Percentiles rank a stretch among this genome's conserved stretches.
Evolutionary conservation across 2,113 vertebrate species (phyloP).

Genomic region (Tragelaphus strepsiceros): DNA sequence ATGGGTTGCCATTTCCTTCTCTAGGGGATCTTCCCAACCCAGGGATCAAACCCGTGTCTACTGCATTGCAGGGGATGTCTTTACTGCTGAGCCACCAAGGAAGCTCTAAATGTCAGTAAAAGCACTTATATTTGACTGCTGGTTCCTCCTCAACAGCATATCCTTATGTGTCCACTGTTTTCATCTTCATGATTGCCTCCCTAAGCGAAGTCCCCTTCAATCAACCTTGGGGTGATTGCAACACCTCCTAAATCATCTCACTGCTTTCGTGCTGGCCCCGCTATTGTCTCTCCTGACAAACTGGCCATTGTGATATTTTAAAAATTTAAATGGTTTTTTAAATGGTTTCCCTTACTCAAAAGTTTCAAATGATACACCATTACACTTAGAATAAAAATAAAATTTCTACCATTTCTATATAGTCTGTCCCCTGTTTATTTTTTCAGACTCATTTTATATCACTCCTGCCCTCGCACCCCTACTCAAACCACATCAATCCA

Average conservation of each 20-base stretch:
- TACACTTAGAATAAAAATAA: background rate
- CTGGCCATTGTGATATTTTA: background rate
- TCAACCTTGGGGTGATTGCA: background rate
- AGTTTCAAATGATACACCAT: background rate
- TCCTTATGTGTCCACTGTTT: background rate
- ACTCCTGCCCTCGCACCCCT: background rate
- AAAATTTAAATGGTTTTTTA: background rate
- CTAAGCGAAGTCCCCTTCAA: background rate
- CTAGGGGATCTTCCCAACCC: background rate
- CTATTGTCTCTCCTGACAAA: background rate
- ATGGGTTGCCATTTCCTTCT: background rate
- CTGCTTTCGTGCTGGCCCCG: background rate
- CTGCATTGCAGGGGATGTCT: background rate
- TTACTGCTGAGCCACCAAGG: background rate
- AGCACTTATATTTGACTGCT: background rate
- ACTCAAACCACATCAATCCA: background rate
- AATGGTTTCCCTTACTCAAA: background rate
- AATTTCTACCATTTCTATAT: background rate
- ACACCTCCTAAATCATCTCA: background rate
- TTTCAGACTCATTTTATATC: background rate
- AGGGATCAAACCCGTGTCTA: background rate
- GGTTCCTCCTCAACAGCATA: background rate
- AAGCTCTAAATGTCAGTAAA: background rate
- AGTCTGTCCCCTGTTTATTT: background rate
- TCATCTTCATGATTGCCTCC: no score